Evolutionary conservation across 2,113 vertebrate species (phyloP).

Genomic region (Chloroceryle aenea): DNA sequence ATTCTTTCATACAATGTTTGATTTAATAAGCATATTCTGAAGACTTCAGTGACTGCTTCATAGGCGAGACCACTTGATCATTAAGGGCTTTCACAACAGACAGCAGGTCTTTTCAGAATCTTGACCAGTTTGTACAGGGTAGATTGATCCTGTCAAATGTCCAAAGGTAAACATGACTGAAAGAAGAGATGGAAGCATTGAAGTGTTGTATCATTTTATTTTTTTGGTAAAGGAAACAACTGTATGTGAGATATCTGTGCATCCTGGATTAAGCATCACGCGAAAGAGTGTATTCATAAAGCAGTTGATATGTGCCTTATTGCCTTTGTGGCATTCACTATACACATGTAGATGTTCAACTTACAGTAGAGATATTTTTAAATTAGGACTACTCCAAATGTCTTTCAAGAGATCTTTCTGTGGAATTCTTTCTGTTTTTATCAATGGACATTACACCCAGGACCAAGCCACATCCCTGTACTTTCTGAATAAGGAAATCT

Average conservation of each 20-base stretch:
- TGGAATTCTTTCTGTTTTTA: not conserved
- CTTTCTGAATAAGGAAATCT: conserved; percentile 42
- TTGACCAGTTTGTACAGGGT: not conserved
- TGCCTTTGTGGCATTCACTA: not conserved
- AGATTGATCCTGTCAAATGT: not conserved
- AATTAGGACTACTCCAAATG: not conserved
- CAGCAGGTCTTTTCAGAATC: not conserved
- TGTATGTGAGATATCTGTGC: not conserved
- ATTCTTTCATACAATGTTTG: not conserved
- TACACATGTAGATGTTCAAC: not conserved
- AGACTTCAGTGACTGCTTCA: not conserved
- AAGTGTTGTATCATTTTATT: not conserved
- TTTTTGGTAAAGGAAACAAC: not conserved
- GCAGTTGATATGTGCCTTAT: not conserved
- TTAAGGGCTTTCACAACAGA: not conserved
- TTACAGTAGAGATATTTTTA: not conserved
- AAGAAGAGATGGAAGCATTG: not conserved
- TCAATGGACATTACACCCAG: not conserved
- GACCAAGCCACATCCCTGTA: not conserved
- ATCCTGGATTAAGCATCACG: not conserved
- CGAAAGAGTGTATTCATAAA: not conserved
- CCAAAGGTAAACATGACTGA: not conserved
- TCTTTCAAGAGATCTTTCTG: not conserved
- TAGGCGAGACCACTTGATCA: not conserved
- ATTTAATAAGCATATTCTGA: not conserved